phyloP scores from a whole-genome alignment of 2,797 vertebrate genomes.

The Falco peregrinus region DNA sequence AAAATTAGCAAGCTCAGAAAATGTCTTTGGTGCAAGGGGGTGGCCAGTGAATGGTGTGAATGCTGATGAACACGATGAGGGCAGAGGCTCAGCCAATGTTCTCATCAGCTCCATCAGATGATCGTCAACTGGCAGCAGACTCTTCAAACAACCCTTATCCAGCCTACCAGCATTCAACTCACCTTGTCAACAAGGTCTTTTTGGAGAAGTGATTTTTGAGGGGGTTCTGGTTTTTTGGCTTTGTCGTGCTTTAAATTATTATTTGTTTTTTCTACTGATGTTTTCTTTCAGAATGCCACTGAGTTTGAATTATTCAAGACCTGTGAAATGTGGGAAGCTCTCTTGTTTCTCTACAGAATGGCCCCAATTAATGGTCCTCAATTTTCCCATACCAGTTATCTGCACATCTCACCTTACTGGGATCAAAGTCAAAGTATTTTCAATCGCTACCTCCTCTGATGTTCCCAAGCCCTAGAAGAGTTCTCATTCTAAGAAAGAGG shows the following conservation, averaged over 20 bases:
- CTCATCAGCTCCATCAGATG: neutral
- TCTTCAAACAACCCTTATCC: neutral
- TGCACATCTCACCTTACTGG: neutral
- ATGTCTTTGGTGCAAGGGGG: conserved; percentile 34
- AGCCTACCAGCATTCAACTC: neutral
- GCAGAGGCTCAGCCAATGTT: neutral
- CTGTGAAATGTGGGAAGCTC: neutral
- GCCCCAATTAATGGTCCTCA: neutral
- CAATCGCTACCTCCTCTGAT: neutral
- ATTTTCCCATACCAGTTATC: neutral
- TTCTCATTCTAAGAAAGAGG: neutral
- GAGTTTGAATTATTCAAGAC: neutral
- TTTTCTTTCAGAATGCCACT: neutral
- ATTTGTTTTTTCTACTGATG: neutral
- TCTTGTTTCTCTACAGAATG: neutral
- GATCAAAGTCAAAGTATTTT: neutral
- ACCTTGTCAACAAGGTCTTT: neutral
- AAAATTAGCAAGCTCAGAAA: conserved; percentile 59
- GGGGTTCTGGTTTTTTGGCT: neutral
- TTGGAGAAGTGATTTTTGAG: neutral
- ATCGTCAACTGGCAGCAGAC: neutral
- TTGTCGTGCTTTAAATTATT: neutral
- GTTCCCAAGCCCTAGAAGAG: neutral
- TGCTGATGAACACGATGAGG: conserved; percentile 26
- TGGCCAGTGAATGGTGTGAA: conserved; percentile 33